Evolutionary conservation across 2,797 vertebrate genomes (phyloP), one percentile per base, ranked within the genome.

Genomic region (Alca torda): DNA sequence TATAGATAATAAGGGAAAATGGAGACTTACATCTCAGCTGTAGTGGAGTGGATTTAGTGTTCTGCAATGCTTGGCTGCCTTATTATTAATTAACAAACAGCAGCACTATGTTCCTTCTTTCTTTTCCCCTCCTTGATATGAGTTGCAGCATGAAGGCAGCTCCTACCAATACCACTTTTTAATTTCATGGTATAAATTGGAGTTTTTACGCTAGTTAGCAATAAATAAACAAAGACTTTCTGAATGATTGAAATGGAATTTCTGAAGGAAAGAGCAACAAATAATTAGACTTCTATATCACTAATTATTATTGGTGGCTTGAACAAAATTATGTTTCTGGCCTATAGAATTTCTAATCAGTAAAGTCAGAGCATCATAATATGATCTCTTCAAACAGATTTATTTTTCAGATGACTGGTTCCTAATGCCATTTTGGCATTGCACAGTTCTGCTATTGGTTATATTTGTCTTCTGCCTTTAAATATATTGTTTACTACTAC

Each of bases 131-230:
- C 56, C 91, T 96, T 93, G 94, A 97, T 97, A 95, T 94, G 95
- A 97, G 87, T 75, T 95, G 89, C 95, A 93, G 95, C 95, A 95
- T 84, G 96, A 97, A 97, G 91, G 76, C 87, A 96, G 95, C 94
- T 97, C 72, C 92, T 95, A 96, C 95, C 89, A 96, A 95, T 93
- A 93, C 75, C 89, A 93, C 92, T 97, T 97, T 96, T 97, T 97
- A 97, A 97, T 97, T 97, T 97, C 96, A 97, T 97, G 97, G 94
- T 97, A 93, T 97, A 97, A 97, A 97, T 97, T 97, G 92, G 33
- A 79, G 46, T 23, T 96, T 97, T 97, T 96, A 97, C 69, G 95
- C 94, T 97, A 95, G 96, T 97, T 97, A 97, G 96, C 84, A 96
- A 95, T 96, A 97, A 97, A 96, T 96, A 97, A 97, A 97, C 96